Conservation (phyloP, 2,888 invertebrate species). For the Harpagoxenus sublaevis region DNA sequence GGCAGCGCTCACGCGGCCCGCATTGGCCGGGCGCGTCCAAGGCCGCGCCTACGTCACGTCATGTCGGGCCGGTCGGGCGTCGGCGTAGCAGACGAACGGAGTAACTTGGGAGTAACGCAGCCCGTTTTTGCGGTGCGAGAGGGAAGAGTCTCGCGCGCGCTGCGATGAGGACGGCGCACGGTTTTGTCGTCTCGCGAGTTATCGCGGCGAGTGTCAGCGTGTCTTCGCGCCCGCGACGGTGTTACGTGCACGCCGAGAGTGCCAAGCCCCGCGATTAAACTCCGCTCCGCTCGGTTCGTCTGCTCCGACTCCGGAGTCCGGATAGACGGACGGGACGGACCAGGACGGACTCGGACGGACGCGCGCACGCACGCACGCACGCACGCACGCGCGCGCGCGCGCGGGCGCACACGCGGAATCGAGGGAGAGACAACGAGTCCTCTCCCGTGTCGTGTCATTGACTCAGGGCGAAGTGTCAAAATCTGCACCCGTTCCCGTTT, state of each 20-base stretch:
- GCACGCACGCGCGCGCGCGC: background rate
- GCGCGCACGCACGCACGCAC: background rate
- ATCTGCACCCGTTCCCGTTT: slow-evolving; percentile 56
- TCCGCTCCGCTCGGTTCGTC: background rate
- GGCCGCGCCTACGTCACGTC: slow-evolving; percentile 73
- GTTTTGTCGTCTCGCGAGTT: slow-evolving; percentile 57
- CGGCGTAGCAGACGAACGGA: slow-evolving; percentile 63
- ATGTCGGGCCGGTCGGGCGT: slow-evolving; percentile 68
- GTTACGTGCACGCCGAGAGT: slow-evolving; percentile 6
- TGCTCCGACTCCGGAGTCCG: background rate
- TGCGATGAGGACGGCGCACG: slow-evolving; percentile 60
- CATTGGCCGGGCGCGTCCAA: slow-evolving; percentile 64
- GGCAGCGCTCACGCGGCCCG: background rate
- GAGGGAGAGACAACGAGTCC: slow-evolving; percentile 5
- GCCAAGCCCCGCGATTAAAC: background rate
- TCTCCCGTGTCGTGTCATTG: slow-evolving; percentile 75
- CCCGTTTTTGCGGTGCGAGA: slow-evolving; percentile 27
- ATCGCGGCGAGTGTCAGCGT: slow-evolving; percentile 43
- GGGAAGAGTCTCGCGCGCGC: slow-evolving; percentile 58
- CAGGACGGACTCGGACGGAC: no score
- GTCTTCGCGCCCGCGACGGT: slow-evolving; percentile 54
- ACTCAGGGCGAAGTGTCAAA: slow-evolving; percentile 79
- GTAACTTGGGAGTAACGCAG: background rate
- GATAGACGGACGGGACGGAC: no score
- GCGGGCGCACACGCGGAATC: slow-evolving; percentile 13